These are phyloP conservation scores for Argopecten irradians DNA, from an alignment of 1,140 invertebrate species.

Conservation along the genomic window DNA sequence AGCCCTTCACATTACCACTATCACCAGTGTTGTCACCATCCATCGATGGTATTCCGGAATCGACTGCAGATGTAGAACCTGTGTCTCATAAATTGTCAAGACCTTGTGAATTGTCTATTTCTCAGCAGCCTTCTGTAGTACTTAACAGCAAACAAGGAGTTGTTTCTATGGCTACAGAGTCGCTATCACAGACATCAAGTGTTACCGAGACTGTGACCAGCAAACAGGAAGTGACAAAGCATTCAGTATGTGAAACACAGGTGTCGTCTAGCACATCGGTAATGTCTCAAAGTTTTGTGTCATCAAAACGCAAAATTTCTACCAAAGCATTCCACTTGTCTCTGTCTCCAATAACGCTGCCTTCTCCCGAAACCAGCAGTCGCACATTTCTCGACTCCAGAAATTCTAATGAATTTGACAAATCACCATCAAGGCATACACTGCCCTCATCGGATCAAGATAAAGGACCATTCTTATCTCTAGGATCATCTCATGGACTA, in stretches of 20 bases:
- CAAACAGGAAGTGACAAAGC: not conserved
- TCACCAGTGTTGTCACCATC: constrained; percentile 42
- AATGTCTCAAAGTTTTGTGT: not conserved
- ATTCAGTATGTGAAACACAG: not conserved
- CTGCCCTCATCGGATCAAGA: not conserved
- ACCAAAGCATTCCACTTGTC: constrained; percentile 6
- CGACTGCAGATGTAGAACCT: not conserved
- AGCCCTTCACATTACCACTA: constrained; percentile 44
- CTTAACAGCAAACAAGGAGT: not conserved
- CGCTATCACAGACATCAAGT: too few relatives aligned
- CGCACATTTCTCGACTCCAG: not conserved
- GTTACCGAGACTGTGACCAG: not conserved
- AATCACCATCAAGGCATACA: not conserved
- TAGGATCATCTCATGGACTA: not conserved
- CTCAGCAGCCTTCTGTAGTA: not conserved
- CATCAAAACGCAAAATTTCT: not conserved
- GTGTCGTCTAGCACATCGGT: not conserved
- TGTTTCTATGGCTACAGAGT: not conserved
- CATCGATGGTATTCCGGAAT: not conserved
- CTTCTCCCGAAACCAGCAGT: not conserved
- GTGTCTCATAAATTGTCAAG: not conserved
- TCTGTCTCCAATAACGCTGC: not conserved
- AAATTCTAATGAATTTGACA: not conserved
- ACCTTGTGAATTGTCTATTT: constrained; percentile 8
- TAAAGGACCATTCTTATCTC: not conserved